Base-by-base conservation (phyloP, 2,113 vertebrate species). In the Gyps fulvus region DNA sequence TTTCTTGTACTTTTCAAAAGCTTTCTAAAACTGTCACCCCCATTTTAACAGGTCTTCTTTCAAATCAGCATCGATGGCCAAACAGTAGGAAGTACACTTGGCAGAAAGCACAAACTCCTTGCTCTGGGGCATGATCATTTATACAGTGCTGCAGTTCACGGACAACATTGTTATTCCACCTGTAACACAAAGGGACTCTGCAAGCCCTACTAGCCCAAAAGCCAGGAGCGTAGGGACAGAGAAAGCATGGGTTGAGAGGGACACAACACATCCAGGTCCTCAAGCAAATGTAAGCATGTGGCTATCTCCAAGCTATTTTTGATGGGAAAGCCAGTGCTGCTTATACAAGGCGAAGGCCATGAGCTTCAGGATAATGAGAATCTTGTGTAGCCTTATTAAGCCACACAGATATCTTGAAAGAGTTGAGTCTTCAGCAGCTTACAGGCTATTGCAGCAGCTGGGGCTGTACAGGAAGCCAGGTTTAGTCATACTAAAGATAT, bases 1-100 rank as follows among this genome's bases (percentile, higher is more conserved):
- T 67, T 82, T 18, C 63, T 69, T 17, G 8, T 36, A 15, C 8
- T 52, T 85, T 55, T 67, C 1, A 22, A 49, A 90, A 55, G 2
- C 10, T 27, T 50, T 45, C 34, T 58, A 12, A 66, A 74, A 15
- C 20, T 31, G 11, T 47, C 57, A 13, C 7, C 23, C 36, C 4
- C 2, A 1, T 67, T 55, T 69, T 61, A 69, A 26, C 11, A 47
- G 3, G 23, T 49, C 16, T n/a, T 62, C n/a, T 88, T 72, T 61
- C 50, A 63, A 42, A 34, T 54, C 17, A 63, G 5, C 22, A 11
- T 40, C 0, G 0, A 6, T 29, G 62, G 15, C 9, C 47, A 65
- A 76, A 7, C 4, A 22, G 18, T 2, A 47, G 11, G 25, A 57
- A 25, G 34, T 17, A 12, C 15, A 8, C 3, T 6, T 40, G 12